Evolutionary conservation across 1,140 invertebrate genomes (phyloP), one percentile per base, ranked within the genome.

Genomic region (Drusus annulatus): DNA sequence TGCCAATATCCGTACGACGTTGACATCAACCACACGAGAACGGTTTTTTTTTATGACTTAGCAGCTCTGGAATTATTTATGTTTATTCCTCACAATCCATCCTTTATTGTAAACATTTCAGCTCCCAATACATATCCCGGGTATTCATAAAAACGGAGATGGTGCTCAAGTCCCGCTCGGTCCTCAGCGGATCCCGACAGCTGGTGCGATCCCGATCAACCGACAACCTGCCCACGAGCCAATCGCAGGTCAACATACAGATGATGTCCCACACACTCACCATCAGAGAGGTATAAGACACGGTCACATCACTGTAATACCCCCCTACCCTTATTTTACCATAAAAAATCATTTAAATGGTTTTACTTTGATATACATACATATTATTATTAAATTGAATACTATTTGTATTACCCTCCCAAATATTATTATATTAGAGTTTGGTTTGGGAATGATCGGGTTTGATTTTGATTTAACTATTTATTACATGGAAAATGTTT

Each of bases 81-180:
- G n/a, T n/a, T n/a, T n/a, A n/a, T n/a, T n/a, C n/a, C n/a, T n/a
- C n/a, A n/a, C n/a, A n/a, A n/a, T n/a, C n/a, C n/a, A n/a, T n/a
- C n/a, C n/a, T n/a, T n/a, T n/a, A n/a, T n/a, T 45, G 36, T 45
- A 2, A 45, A 60, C 25, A 17, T 81, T 85, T 87, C 76, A 97
- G 95, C 87, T 96, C 96, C 85, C 93, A 95, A 86, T 96, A 97
- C 91, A 97, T 98, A 90, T 94, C 94, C 86, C 93, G 95, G 87
- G 94, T 98, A 83, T 96, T 97, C 89, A 91, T 97, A 82, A 95
- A 96, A 89, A 97, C 96, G 85, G 96, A 98, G 90, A 97, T 98
- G 95, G 92, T 94, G 84, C 90, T 98, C 68, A 97, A 96, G 89
- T 95, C 94, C 86, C 92, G 93, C 86, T 92, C 92, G 85, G 92